Evolutionary conservation across 2,113 vertebrate genomes (phyloP).

Genomic region (Aspidoscelis tigris): DNA sequence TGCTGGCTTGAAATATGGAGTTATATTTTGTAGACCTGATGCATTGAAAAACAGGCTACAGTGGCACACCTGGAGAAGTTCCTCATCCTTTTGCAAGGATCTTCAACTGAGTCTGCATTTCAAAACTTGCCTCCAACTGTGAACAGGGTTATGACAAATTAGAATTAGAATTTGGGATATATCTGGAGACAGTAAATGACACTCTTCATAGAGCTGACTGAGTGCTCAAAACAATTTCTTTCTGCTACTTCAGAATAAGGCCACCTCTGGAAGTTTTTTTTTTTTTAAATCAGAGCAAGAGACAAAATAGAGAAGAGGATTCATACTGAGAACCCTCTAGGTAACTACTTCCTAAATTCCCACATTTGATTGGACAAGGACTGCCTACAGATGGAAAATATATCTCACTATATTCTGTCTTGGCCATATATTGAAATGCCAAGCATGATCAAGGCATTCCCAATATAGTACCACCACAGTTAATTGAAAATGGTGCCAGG

Average conservation of each 20-base stretch:
- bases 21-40: background rate
- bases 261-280: too few relatives aligned
- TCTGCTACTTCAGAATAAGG: background rate
- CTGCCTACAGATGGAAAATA: too few relatives aligned
- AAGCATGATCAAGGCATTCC: too few relatives aligned
- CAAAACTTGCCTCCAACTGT: background rate
- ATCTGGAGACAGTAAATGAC: background rate
- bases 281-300: too few relatives aligned
- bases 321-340: background rate
- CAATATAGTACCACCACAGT: too few relatives aligned
- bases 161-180: background rate
- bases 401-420: too few relatives aligned
- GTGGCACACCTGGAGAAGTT: background rate
- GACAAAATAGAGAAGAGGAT: background rate
- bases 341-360: background rate
- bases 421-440: too few relatives aligned
- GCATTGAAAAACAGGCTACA: background rate
- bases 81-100: background rate
- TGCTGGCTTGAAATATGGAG: background rate
- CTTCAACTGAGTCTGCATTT: background rate
- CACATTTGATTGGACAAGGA: background rate
- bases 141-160: background rate
- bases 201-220: background rate
- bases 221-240: background rate
- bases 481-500: too few relatives aligned